Evolutionary conservation across 2,888 invertebrate species (phyloP).

Genomic region (Callinectes sapidus): DNA sequence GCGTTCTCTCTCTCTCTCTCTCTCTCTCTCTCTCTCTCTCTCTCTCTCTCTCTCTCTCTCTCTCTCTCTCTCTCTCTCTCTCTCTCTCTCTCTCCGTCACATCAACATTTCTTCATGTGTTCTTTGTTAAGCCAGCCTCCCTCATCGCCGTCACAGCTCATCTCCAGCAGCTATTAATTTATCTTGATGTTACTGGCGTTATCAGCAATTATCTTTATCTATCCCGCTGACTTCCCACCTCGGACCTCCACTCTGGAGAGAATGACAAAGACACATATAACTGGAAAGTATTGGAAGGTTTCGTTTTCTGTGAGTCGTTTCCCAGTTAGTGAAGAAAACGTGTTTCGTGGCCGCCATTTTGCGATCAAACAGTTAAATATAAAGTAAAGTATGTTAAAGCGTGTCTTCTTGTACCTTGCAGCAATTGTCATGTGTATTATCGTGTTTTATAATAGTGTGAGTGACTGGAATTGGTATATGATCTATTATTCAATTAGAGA

Average conservation of each 20-base stretch:
- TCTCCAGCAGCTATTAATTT: background rate
- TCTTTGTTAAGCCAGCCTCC: background rate
- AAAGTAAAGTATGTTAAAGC: background rate
- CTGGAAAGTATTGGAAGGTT: background rate
- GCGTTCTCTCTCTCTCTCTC: conserved; percentile 18
- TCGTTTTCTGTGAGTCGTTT: background rate
- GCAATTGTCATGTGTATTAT: background rate
- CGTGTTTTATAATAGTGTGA: background rate
- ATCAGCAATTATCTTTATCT: background rate
- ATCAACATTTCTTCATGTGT: background rate
- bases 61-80: background rate
- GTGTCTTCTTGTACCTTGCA: background rate
- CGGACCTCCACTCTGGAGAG: background rate
- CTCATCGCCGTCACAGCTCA: background rate
- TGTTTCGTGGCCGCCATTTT: background rate
- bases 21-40: conserved; percentile 25
- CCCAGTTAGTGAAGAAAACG: background rate
- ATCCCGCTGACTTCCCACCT: background rate
- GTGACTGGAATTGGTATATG: background rate
- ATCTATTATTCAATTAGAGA: background rate
- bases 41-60: background rate
- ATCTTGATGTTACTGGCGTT: conserved; percentile 1
- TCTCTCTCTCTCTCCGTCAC: background rate
- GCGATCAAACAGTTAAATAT: background rate
- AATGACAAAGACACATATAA: background rate